Evolutionary conservation across 2,888 invertebrate species (phyloP), one percentile per base, ranked within the genome.

Genomic region (Diaperis boleti): DNA sequence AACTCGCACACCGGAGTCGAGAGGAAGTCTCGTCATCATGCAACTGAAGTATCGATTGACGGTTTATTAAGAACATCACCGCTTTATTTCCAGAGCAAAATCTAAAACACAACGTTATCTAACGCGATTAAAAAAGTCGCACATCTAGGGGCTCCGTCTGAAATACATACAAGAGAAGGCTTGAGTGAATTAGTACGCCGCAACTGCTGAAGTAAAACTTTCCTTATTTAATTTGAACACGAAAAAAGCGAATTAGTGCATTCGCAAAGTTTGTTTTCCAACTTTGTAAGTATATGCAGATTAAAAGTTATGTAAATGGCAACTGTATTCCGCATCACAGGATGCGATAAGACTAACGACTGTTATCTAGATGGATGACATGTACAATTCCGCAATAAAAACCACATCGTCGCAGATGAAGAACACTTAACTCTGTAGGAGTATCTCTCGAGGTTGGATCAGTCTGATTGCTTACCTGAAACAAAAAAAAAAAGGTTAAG

Each of bases 221-320:
- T 45, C 49, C 59, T 64, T 64, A 64, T 64, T 60, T 60, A 64
- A 64, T 64, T 64, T 60, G 64, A 55, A 61, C 68, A 69, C 70
- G 70, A 71, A 72, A 72, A 71, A 71, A 74, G 68, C 72, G 72
- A 76, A 74, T 76, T 73, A 74, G 69, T 70, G 73, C 72, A 75
- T 74, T 74, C 68, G 73, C 66, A 71, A 71, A 71, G 70, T 72
- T 73, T 70, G 70, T 75, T 72, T 71, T 68, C 70, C 64, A 66
- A 69, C 65, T 68, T 64, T 60, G 70, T 71, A 74, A 76, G 74
- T 73, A 73, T 74, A 77, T 76, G 76, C 74, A 76, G 76, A 77
- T 77, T 76, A 76, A 74, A 76, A 76, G 73, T 76, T 77, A 77
- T 77, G 77, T 76, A 77, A 77, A 77, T 76, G 71, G 69, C 71